Conservation (phyloP, 35 echinoderm and acorn worm genomes). For the Apostichopus californicus region DNA sequence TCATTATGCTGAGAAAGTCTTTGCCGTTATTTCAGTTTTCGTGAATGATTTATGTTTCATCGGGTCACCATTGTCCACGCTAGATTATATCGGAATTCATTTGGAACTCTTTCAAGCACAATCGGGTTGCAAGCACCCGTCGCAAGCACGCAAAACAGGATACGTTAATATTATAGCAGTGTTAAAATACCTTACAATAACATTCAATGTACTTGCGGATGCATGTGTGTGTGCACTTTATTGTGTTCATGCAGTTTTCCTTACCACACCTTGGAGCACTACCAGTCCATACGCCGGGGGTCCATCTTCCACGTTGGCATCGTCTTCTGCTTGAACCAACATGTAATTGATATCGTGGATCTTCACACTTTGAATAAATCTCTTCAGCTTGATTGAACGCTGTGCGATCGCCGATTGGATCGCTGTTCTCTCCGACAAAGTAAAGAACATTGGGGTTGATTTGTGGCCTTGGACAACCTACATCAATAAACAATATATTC, state of each 20-base stretch:
- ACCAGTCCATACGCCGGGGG: background rate
- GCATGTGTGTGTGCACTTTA: background rate
- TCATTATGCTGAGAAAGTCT: too few relatives aligned
- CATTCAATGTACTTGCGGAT: too few relatives aligned
- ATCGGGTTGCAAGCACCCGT: too few relatives aligned
- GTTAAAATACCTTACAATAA: too few relatives aligned
- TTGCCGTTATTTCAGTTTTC: too few relatives aligned
- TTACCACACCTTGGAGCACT: slow-evolving; percentile 7
- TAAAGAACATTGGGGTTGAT: background rate
- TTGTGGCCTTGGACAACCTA: slow-evolving; percentile 15
- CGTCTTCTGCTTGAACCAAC: background rate
- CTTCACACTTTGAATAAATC: background rate
- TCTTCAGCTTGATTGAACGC: background rate
- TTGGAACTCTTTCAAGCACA: too few relatives aligned
- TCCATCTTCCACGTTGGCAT: background rate
- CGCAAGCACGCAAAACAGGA: too few relatives aligned
- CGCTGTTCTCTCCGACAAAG: background rate
- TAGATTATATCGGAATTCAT: too few relatives aligned
- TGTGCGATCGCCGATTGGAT: background rate
- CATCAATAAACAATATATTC: too few relatives aligned
- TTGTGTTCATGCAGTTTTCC: background rate
- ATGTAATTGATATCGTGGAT: background rate
- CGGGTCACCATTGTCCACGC: too few relatives aligned
- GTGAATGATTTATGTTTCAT: too few relatives aligned
- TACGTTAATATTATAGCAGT: too few relatives aligned